phyloP scores from a whole-genome alignment of 1,140 invertebrate species.

The Nasonia giraulti region DNA sequence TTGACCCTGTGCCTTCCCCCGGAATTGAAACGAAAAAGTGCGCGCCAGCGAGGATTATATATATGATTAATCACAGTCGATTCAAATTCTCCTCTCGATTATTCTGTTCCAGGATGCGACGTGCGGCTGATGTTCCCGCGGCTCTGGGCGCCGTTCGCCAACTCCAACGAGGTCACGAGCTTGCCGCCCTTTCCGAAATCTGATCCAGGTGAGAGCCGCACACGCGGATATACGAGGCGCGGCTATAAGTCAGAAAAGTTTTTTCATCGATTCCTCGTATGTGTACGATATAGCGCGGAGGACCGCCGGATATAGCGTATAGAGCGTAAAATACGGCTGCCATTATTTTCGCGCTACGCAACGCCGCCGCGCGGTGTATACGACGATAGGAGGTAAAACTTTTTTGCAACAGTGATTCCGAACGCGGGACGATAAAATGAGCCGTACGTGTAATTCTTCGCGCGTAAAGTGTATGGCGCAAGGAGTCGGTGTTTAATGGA shows the following conservation, averaged over 20 bases:
- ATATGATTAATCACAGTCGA: background rate
- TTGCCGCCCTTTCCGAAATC: constrained; percentile 68
- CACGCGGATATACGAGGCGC: background rate
- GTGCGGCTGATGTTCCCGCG: constrained; percentile 72
- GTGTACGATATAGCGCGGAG: too few species aligned
- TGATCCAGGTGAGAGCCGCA: constrained; percentile 65
- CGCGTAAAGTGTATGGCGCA: background rate
- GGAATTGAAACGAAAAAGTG: constrained; percentile 3
- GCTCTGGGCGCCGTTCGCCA: constrained; percentile 70
- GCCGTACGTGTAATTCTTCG: background rate
- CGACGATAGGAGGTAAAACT: background rate
- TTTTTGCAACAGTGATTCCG: background rate
- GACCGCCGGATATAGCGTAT: too few species aligned
- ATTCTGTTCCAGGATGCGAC: constrained; percentile 62
- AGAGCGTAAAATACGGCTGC: background rate
- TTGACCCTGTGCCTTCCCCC: constrained; percentile 22
- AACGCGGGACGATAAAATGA: background rate
- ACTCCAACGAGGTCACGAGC: constrained; percentile 64
- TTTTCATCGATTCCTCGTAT: constrained; percentile 35
- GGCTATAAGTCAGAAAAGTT: constrained; percentile 37
- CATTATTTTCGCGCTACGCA: background rate
- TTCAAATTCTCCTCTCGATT: background rate
- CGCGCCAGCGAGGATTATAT: background rate
- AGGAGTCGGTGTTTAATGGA: too few species aligned
- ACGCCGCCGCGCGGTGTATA: too few species aligned